Evolutionary conservation across 1,140 invertebrate species (phyloP), one percentile per base, ranked within the genome.

Genomic region (Bombus ignitus): DNA sequence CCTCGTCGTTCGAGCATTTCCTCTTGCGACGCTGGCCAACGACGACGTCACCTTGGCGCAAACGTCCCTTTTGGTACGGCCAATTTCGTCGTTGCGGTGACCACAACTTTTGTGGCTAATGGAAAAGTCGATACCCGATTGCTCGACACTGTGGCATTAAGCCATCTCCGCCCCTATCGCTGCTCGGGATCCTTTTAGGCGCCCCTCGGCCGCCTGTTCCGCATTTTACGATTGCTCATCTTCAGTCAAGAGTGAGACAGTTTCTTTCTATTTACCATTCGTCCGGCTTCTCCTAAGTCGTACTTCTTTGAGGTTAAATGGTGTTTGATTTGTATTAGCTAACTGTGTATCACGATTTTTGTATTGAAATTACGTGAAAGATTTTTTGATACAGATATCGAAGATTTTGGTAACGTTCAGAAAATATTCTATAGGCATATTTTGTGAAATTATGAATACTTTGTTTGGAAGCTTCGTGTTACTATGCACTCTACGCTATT

Each of bases 61-160:
- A 84, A 90, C 80, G 81, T 90, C 85, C 90, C 77, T 83, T 83
- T 86, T 75, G 85, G 84, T 90, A 92, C 83, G 85, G 91, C 92
- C 94, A 94, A 94, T 94, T 94, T 94, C 87, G 88, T 89, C 91
- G 93, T 94, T 89, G 92, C 91, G 90, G 86, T 91, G 87, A 92
- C 94, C 93, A 93, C 94, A 94, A 94, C 92, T 93, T 93, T 93
- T 91, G 90, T 82, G 89, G 87, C 91, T 95, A 94, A 94, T 94
- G 93, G 93, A 94, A 95, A 95, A 94, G 91, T 94, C 94, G 93
- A 95, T 95, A 94, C 92, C 86, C 92, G 93, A 95, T 94, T 94
- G 92, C 92, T 72, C 83, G 89, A 53, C 87, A 78, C 75, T 47
- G 8, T 81, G 57, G 66, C 73, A 83, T 89, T 87, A 89, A 89